Percentiles rank a stretch among this genome's conserved stretches.
These are phyloP conservation scores for Entomobrya multifasciata DNA, from an alignment of 2,888 invertebrate genomes.

Conservation along the genomic window DNA sequence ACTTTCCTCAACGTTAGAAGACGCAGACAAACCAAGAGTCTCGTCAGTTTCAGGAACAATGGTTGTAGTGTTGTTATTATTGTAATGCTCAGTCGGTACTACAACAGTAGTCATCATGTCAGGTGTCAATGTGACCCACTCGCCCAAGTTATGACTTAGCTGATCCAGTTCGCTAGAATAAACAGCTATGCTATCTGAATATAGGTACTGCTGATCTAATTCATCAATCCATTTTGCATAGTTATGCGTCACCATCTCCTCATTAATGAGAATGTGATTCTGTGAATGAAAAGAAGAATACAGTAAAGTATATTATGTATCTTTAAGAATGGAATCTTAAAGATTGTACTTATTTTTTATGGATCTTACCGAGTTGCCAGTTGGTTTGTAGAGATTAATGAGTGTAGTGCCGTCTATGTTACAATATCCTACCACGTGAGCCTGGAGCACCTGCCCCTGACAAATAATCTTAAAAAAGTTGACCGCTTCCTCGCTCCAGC, in stretches of 20 bases:
- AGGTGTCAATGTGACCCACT: conserved; percentile 46
- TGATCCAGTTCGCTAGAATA: conserved; percentile 59
- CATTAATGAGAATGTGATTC: conserved; percentile 85
- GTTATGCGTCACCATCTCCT: conserved; percentile 92
- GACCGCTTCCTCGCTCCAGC: conserved; percentile 90
- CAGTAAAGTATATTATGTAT: no score
- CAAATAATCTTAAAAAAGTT: conserved; percentile 90
- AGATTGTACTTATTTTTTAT: background rate
- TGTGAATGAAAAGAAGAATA: conserved; percentile 26
- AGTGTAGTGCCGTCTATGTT: conserved; percentile 88
- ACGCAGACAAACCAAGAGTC: conserved; percentile 42
- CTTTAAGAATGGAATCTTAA: no score
- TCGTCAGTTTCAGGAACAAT: conserved; percentile 47
- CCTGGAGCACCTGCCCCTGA: conserved; percentile 91
- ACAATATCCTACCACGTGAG: conserved; percentile 92
- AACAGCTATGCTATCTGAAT: conserved; percentile 53
- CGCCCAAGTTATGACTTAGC: conserved; percentile 62
- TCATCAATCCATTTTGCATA: conserved; percentile 87
- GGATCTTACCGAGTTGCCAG: conserved; percentile 86
- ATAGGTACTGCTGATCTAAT: conserved; percentile 65
- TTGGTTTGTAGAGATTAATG: conserved; percentile 90
- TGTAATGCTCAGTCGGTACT: conserved; percentile 49
- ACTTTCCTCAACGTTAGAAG: background rate
- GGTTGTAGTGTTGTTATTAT: background rate
- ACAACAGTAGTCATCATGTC: conserved; percentile 10